Percentiles rank a stretch among this genome's conserved stretches.
These are phyloP conservation scores for Manduca sexta DNA, from an alignment of 1,140 invertebrate species.

Conservation along the genomic window DNA sequence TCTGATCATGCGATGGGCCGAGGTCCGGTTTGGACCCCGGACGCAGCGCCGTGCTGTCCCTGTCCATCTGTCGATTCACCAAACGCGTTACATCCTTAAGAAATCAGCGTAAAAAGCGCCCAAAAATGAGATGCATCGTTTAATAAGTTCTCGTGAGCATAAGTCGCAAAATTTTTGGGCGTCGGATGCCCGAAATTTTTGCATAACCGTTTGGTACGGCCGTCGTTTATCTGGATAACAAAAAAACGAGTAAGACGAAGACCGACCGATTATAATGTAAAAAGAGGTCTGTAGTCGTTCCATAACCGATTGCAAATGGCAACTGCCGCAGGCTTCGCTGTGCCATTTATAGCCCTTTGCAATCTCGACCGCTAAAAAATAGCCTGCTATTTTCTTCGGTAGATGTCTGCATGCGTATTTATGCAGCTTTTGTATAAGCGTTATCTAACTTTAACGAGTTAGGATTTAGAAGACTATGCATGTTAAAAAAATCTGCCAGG, in stretches of 20 bases:
- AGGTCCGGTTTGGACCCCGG: slow-evolving; percentile 12
- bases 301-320: slow-evolving; percentile 71
- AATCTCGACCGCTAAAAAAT: slow-evolving; percentile 67
- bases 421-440: background rate
- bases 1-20: slow-evolving; percentile 21
- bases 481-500: no score
- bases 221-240: slow-evolving; percentile 44
- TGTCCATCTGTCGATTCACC: slow-evolving; percentile 17
- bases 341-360: slow-evolving; percentile 63
- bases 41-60: slow-evolving; percentile 4
- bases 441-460: background rate
- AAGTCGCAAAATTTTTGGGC: slow-evolving; percentile 2
- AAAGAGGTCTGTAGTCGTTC: slow-evolving; percentile 65
- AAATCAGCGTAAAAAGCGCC: no score
- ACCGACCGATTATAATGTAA: slow-evolving; percentile 67
- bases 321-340: slow-evolving; percentile 50
- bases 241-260: slow-evolving; percentile 50
- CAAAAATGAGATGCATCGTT: no score
- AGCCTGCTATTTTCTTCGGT: slow-evolving; percentile 55
- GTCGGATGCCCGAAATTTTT: slow-evolving; percentile 22
- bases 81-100: background rate
- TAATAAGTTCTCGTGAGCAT: no score
- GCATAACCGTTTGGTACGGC: slow-evolving; percentile 40
- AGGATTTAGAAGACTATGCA: background rate
- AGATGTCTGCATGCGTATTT: slow-evolving; percentile 17